A percentile compares a stretch with the other conserved stretches of the same genome.
Conservation (phyloP, 2,888 invertebrate genomes). For the Hetaerina titia region DNA sequence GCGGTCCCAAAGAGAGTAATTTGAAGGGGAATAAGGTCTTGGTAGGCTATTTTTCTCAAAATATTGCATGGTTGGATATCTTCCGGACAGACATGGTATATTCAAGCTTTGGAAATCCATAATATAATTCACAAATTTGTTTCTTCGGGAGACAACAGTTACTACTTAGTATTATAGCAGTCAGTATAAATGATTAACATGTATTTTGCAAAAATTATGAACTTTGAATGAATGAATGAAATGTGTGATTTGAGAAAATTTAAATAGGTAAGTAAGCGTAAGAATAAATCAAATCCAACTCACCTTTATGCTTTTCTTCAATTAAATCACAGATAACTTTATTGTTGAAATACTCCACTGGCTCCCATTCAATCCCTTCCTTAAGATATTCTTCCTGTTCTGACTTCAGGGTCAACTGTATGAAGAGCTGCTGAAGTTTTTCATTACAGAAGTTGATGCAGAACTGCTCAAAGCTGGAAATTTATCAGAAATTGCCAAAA, state of each 20-base stretch:
- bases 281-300: constrained; percentile 3
- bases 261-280: background rate
- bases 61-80: too few relatives aligned
- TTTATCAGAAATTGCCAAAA: background rate
- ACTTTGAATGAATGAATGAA: background rate
- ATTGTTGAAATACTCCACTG: constrained; percentile 94
- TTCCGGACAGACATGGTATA: too few relatives aligned
- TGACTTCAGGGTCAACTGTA: constrained; percentile 92
- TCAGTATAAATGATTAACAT: too few relatives aligned
- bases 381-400: constrained; percentile 95
- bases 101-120: too few relatives aligned
- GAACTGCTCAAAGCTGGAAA: constrained; percentile 89
- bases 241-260: background rate
- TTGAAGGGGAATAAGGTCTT: too few relatives aligned
- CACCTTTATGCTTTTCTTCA: constrained; percentile 92
- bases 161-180: too few relatives aligned
- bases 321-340: constrained; percentile 95
- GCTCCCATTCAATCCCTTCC: constrained; percentile 95
- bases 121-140: too few relatives aligned
- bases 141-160: too few relatives aligned
- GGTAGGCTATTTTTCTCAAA: too few relatives aligned
- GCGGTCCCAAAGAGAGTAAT: too few relatives aligned
- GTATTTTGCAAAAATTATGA: too few relatives aligned
- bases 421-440: constrained; percentile 95
- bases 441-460: constrained; percentile 98